Percentiles rank a stretch among this genome's conserved stretches.
These are phyloP conservation scores for Lasiommata megera DNA, from an alignment of 2,888 invertebrate species.

Conservation along the genomic window DNA sequence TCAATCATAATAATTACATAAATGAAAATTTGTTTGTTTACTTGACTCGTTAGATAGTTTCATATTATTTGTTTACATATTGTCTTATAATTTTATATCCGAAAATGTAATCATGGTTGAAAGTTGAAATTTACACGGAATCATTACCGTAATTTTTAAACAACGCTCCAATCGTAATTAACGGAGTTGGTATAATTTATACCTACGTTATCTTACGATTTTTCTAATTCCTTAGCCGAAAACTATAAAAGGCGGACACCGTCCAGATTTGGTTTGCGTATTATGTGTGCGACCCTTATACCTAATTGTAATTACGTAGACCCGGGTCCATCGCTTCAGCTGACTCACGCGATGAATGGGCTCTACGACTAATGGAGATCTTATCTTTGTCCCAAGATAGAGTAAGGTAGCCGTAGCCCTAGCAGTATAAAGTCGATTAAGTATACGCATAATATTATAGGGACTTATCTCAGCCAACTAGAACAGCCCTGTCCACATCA, in stretches of 20 bases:
- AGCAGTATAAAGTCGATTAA: conserved; percentile 69
- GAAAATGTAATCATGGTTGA: too few relatives aligned
- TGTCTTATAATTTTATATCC: too few relatives aligned
- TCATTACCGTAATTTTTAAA: too few relatives aligned
- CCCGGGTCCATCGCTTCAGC: conserved; percentile 46
- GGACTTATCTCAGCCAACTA: conserved; percentile 68
- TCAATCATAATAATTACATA: too few relatives aligned
- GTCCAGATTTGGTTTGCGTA: conserved; percentile 46
- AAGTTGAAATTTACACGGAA: too few relatives aligned
- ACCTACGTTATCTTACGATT: background rate
- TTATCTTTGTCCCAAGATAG: conserved; percentile 66
- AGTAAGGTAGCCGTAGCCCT: conserved; percentile 69
- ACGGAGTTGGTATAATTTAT: background rate
- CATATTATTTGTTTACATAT: too few relatives aligned
- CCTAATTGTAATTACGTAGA: conserved; percentile 58
- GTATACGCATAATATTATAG: conserved; percentile 66
- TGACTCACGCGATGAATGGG: conserved; percentile 70
- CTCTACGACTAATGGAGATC: conserved; percentile 74
- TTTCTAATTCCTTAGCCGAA: conserved; percentile 24
- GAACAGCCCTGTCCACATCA: conserved; percentile 63
- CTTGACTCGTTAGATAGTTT: too few relatives aligned
- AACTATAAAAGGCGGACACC: conserved; percentile 47
- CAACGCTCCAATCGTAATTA: too few relatives aligned
- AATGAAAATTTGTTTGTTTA: too few relatives aligned
- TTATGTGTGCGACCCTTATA: conserved; percentile 48